Conservation (phyloP, 2,888 invertebrate genomes). For the Linyphia triangularis region DNA sequence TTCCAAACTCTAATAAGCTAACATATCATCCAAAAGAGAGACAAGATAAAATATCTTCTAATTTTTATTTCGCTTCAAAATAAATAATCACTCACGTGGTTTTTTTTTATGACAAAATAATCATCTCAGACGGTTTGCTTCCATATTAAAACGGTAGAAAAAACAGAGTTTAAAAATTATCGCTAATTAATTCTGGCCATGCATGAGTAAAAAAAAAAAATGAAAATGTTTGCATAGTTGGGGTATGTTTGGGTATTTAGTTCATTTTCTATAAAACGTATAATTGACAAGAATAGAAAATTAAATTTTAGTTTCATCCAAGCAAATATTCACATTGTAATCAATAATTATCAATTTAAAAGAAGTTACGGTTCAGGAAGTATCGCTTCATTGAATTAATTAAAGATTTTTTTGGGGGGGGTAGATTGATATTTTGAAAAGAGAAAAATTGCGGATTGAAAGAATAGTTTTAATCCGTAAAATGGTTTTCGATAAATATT, state of each 20-base stretch:
- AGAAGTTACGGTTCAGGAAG: neutral
- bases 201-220: neutral
- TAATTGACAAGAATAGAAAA: slow-evolving; percentile 28
- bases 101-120: neutral
- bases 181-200: slow-evolving; percentile 42
- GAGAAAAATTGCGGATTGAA: neutral
- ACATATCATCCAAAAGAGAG: neutral
- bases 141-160: neutral
- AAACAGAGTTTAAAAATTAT: slow-evolving; percentile 15
- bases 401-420: neutral
- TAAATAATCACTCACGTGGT: slow-evolving; percentile 1
- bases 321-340: neutral
- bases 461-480: too few relatives aligned
- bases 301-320: slow-evolving; percentile 13
- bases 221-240: neutral
- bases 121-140: neutral
- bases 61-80: neutral
- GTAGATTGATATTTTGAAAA: too few relatives aligned
- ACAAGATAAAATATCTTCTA: neutral
- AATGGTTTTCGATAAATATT: neutral
- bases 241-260: neutral
- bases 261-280: slow-evolving; percentile 18
- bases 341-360: slow-evolving; percentile 41
- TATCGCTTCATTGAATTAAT: slow-evolving; percentile 17
- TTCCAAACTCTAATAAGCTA: neutral